Conservation (phyloP, 2,797 vertebrate species). For the Gobio occitaniae region DNA sequence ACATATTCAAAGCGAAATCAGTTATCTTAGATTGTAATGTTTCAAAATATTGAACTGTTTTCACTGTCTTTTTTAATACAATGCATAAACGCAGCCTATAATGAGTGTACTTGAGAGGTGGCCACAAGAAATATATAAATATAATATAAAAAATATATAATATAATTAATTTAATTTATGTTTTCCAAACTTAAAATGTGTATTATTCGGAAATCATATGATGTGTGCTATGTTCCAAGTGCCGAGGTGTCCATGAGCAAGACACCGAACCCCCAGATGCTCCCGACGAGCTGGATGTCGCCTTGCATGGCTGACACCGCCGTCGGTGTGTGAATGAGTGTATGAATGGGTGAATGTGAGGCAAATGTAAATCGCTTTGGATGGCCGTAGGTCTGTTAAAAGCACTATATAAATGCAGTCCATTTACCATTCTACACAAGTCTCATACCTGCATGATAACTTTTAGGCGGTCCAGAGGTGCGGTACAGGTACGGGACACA, state of each 20-base stretch:
- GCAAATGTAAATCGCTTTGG: too few species aligned
- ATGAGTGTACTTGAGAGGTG: too few species aligned
- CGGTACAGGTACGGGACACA: slow-evolving; percentile 93
- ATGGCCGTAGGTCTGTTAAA: too few species aligned
- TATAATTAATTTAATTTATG: background rate
- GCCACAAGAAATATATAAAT: too few species aligned
- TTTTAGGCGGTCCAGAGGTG: slow-evolving; percentile 93
- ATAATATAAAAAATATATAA: background rate
- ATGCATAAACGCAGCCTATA: background rate
- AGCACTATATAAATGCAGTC: too few species aligned
- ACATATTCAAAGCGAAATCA: background rate
- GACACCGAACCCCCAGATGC: too few species aligned
- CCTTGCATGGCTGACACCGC: too few species aligned
- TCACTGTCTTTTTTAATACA: background rate
- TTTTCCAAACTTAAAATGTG: background rate
- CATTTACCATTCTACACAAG: background rate
- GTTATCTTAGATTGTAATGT: background rate
- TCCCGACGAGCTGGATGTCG: too few species aligned
- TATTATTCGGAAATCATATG: background rate
- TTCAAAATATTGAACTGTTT: background rate
- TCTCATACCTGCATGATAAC: slow-evolving; percentile 94
- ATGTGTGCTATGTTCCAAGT: background rate
- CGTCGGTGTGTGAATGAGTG: too few species aligned
- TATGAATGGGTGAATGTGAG: too few species aligned
- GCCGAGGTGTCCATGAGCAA: too few species aligned